These are phyloP conservation scores for Trachelus stipa DNA, from an alignment of 2,888 invertebrate genomes.

Conservation along the genomic window DNA sequence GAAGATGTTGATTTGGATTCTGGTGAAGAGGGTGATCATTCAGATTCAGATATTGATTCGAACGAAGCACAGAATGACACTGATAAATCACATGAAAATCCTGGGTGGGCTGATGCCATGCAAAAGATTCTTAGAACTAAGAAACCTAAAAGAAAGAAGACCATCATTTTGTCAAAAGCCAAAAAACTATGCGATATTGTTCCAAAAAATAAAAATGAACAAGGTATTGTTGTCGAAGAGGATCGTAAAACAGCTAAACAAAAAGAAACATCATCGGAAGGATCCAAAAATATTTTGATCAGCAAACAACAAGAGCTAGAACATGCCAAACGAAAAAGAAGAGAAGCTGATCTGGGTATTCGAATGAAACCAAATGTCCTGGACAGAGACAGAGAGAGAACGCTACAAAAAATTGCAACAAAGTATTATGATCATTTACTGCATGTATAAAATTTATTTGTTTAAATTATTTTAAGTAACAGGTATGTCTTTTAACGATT, in stretches of 20 bases:
- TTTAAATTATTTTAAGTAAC: background rate
- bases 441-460: background rate
- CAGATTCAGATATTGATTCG: slow-evolving; percentile 7
- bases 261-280: slow-evolving; percentile 61
- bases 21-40: slow-evolving; percentile 53
- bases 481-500: background rate
- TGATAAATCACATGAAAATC: slow-evolving; percentile 67
- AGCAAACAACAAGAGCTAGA: slow-evolving; percentile 60
- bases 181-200: slow-evolving; percentile 76
- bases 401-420: slow-evolving; percentile 86
- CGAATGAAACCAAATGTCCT: slow-evolving; percentile 81
- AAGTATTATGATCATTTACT: slow-evolving; percentile 61
- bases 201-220: slow-evolving; percentile 66
- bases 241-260: slow-evolving; percentile 66
- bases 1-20: slow-evolving; percentile 52
- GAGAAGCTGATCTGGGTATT: slow-evolving; percentile 73
- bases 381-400: slow-evolving; percentile 82
- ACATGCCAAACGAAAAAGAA: slow-evolving; percentile 60
- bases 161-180: slow-evolving; percentile 82
- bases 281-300: slow-evolving; percentile 40
- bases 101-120: slow-evolving; percentile 87
- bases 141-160: slow-evolving; percentile 81
- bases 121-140: slow-evolving; percentile 81
- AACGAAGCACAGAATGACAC: slow-evolving; percentile 6
- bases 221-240: slow-evolving; percentile 70